These are phyloP conservation scores for Platycercus adscitus DNA, from an alignment of 2,113 vertebrate genomes.

Conservation along the genomic window DNA sequence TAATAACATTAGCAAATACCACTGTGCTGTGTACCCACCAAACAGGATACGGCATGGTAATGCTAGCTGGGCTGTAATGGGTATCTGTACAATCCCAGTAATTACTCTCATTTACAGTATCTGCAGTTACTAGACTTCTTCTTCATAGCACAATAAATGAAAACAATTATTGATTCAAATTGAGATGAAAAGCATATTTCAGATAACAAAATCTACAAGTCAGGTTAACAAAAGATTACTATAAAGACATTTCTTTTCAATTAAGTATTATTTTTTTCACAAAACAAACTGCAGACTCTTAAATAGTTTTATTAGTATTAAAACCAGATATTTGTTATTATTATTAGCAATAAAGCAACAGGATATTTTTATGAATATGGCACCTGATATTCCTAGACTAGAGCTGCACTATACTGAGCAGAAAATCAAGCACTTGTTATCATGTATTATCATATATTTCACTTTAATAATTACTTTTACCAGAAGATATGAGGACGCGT, in stretches of 20 bases:
- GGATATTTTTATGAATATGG: neutral
- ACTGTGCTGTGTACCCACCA: neutral
- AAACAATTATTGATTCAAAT: neutral
- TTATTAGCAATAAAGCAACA: neutral
- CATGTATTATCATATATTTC: neutral
- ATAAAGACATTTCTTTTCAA: neutral
- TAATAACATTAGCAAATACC: constrained; percentile 22
- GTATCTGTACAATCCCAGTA: neutral
- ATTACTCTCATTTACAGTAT: neutral
- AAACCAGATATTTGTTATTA: neutral
- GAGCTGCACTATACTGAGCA: neutral
- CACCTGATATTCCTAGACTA: neutral
- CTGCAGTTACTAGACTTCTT: neutral
- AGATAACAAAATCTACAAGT: neutral
- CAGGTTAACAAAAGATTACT: neutral
- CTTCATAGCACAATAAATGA: neutral
- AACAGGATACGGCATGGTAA: neutral
- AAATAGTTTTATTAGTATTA: neutral
- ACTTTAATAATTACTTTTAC: neutral
- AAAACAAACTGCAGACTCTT: neutral
- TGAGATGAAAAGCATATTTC: neutral
- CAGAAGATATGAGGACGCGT: neutral
- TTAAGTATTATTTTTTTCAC: neutral
- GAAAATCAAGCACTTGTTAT: neutral
- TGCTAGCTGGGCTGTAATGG: neutral